Base-by-base conservation (phyloP, 1,140 invertebrate genomes). In the Megathymus violae region DNA sequence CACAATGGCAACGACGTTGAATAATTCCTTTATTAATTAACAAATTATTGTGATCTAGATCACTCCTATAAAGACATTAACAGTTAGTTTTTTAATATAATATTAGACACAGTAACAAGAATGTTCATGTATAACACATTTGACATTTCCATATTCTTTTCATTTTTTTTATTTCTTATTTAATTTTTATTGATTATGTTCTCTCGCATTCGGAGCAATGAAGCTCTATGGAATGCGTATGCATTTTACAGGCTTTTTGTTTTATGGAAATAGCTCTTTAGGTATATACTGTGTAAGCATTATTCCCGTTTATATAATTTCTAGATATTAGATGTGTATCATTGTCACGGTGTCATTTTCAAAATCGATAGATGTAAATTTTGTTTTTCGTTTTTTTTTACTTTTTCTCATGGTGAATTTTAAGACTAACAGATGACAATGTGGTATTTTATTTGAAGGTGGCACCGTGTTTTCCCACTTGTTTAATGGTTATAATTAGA, bases 61-160 rank as follows among this genome's bases (percentile, higher is more conserved):
- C 88, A 90, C 88, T 78, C 71, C 67, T 85, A 87, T 88, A 90
- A 90, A 90, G 88, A 90, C 88, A 90, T 90, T 88, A 90, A 88
- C 84, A 86, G 74, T 77, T 90, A 88, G 88, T 84, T 87, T 74
- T 74, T 79, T 74, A 67, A 67, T 81, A 72, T 80, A 77, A 79
- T 74, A 75, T 80, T 85, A 85, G 80, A 86, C 85, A 88, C 83
- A 82, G 69, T 85, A 82, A 86, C 81, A 83, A 76, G 44, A 64
- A 69, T 78, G 76, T 79, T 82, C 80, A 81, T 85, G 64, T 82
- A 76, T 74, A 74, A 86, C 84, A 86, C 77, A 78, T 77, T 73
- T 76, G 69, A 87, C 82, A 88, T 83, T 88, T 88, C 85, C 88
- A 90, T 83, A 66, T 61, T 74, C 69, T 71, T 74, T 73, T 72